Conservation (phyloP, 2,888 invertebrate genomes). For the Silvanus unidentatus region DNA sequence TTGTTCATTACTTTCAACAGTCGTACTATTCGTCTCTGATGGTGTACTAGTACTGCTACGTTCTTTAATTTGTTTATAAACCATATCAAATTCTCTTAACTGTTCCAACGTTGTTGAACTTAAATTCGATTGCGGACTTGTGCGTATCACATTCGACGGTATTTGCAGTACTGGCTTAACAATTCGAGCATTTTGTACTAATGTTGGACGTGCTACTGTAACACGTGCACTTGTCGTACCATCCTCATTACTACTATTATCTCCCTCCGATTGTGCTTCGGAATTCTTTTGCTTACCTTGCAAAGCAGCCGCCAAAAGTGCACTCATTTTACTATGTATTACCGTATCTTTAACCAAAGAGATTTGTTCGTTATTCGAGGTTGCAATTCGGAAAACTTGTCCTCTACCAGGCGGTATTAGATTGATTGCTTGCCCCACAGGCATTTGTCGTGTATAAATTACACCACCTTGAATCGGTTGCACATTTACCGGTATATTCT, state of each 20-base stretch:
- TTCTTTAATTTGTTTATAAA: conserved; percentile 74
- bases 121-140: conserved; percentile 57
- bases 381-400: conserved; percentile 45
- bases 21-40: conserved; percentile 24
- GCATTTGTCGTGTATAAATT: conserved; percentile 67
- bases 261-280: conserved; percentile 26
- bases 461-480: conserved; percentile 63
- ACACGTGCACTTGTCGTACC: conserved; percentile 22
- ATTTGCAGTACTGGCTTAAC: conserved; percentile 54
- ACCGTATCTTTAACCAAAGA: conserved; percentile 46
- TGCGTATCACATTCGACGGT: conserved; percentile 56
- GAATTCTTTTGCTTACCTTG: conserved; percentile 41
- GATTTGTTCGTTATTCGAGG: conserved; percentile 43
- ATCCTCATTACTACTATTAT: conserved; percentile 23
- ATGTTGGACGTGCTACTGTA: conserved; percentile 45
- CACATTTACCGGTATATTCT: conserved; percentile 51
- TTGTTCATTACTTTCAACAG: conserved; percentile 27
- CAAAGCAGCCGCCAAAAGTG: conserved; percentile 46
- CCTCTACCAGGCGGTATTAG: conserved; percentile 48
- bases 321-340: conserved; percentile 48
- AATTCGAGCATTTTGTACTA: conserved; percentile 54
- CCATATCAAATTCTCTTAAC: conserved; percentile 72
- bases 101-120: conserved; percentile 74
- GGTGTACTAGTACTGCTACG: conserved; percentile 55
- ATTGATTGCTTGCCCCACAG: conserved; percentile 58